These are phyloP conservation scores for Muscidifurax raptorellus DNA, from an alignment of 1,140 invertebrate genomes.

Conservation along the genomic window DNA sequence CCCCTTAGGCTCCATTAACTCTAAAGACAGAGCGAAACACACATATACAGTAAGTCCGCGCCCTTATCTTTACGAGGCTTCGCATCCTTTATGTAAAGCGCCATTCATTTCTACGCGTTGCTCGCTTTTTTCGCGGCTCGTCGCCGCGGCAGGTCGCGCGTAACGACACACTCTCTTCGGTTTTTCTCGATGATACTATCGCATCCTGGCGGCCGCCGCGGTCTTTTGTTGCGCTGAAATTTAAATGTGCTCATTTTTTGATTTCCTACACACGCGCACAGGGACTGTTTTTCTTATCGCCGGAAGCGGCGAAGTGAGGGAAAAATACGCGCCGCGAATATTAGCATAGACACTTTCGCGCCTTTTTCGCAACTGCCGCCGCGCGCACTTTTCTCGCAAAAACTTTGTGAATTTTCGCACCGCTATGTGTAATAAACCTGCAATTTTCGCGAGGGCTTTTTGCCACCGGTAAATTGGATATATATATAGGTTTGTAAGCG, in stretches of 20 bases:
- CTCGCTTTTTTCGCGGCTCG: conserved; percentile 5
- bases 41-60: background rate
- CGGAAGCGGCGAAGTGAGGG: background rate
- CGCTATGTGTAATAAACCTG: background rate
- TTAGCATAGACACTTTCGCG: conserved; percentile 10
- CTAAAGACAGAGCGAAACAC: conserved; percentile 3
- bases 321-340: background rate
- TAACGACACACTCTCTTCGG: conserved; percentile 42
- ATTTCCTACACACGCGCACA: background rate
- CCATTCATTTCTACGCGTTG: conserved; percentile 14
- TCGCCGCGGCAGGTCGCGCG: conserved; percentile 5
- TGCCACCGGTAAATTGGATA: background rate
- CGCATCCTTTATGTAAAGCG: conserved; percentile 43
- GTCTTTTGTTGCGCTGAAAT: background rate
- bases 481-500: too few relatives aligned
- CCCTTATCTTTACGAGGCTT: conserved; percentile 41
- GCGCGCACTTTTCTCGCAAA: background rate
- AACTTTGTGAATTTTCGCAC: conserved; percentile 33
- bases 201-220: background rate
- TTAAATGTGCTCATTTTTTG: conserved; percentile 34
- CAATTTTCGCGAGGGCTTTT: background rate
- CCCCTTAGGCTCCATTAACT: conserved; percentile 14
- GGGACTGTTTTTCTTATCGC: background rate
- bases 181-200: conserved; percentile 40
- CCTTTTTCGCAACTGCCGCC: too few relatives aligned